Evolutionary conservation across 1,140 invertebrate genomes (phyloP).

Genomic region (Tachypleus tridentatus): DNA sequence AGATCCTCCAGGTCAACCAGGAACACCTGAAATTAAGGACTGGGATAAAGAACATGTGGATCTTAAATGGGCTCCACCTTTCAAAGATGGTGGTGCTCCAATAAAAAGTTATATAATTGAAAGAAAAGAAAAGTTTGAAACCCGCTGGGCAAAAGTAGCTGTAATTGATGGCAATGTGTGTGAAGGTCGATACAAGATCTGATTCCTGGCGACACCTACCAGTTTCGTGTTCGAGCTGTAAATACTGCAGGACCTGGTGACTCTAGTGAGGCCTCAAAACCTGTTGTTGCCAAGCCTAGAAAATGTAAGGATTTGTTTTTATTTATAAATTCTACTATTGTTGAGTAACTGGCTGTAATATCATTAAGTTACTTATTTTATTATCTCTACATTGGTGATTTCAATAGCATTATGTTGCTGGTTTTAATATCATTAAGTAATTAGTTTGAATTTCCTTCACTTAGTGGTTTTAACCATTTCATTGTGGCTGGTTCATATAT

Average conservation of each 20-base stretch:
- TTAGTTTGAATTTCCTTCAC: too few relatives aligned
- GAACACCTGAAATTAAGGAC: slow-evolving; percentile 72
- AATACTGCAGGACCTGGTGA: slow-evolving; percentile 89
- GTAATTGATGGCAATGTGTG: slow-evolving; percentile 50
- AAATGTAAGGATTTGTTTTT: slow-evolving; percentile 48
- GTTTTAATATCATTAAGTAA: too few relatives aligned
- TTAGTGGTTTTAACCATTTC: neutral
- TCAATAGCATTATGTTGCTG: too few relatives aligned
- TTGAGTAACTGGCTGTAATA: too few relatives aligned
- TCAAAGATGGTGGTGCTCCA: slow-evolving; percentile 78
- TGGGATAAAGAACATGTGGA: slow-evolving; percentile 95
- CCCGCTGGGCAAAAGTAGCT: slow-evolving; percentile 69
- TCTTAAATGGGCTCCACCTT: slow-evolving; percentile 70
- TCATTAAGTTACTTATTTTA: too few relatives aligned
- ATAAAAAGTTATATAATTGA: slow-evolving; percentile 94
- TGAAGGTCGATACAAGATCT: slow-evolving; percentile 72
- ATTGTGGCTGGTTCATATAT: too few relatives aligned
- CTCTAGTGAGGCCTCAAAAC: slow-evolving; percentile 59
- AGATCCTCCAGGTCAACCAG: slow-evolving; percentile 81
- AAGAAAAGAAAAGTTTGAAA: slow-evolving; percentile 84
- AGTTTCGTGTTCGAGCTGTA: slow-evolving; percentile 81
- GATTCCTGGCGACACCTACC: slow-evolving; percentile 80
- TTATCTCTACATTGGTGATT: too few relatives aligned
- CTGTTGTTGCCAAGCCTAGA: slow-evolving; percentile 68
- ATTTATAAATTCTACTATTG: too few relatives aligned